phyloP scores from a whole-genome alignment of 2,113 vertebrate species.

The Pluvialis apricaria region DNA sequence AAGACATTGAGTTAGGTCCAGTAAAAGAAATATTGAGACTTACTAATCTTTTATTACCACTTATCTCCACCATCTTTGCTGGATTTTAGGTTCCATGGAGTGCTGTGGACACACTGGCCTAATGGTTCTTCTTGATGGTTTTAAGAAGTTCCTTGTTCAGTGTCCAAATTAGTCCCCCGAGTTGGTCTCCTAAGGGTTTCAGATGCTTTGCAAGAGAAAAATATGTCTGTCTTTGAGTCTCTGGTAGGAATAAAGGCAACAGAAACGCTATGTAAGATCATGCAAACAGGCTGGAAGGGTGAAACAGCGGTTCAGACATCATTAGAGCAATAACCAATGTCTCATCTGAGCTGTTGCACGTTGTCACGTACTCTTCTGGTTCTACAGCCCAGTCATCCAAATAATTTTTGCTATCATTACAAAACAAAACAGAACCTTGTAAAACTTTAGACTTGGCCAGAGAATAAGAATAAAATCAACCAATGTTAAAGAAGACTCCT shows the following conservation, averaged over 20 bases:
- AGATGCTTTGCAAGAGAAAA: not conserved
- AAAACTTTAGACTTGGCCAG: not conserved
- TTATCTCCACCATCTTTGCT: not conserved
- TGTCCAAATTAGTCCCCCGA: not conserved
- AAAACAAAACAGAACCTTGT: not conserved
- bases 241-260: not conserved
- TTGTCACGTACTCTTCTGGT: not conserved
- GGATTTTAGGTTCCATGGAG: not conserved
- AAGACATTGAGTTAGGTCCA: not conserved
- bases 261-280: not conserved
- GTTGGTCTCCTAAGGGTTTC: not conserved
- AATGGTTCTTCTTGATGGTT: not conserved
- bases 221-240: not conserved
- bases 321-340: not conserved
- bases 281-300: not conserved
- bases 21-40: not conserved
- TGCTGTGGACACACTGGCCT: not conserved
- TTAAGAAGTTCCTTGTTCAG: not conserved
- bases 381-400: not conserved
- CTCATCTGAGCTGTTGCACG: not conserved
- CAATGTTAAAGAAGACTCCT: not conserved
- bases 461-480: not conserved
- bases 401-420: not conserved
- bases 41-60: not conserved
- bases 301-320: not conserved